Evolutionary conservation across 1,140 invertebrate species (phyloP), one percentile per base, ranked within the genome.

Genomic region (Heliconius nattereri): DNA sequence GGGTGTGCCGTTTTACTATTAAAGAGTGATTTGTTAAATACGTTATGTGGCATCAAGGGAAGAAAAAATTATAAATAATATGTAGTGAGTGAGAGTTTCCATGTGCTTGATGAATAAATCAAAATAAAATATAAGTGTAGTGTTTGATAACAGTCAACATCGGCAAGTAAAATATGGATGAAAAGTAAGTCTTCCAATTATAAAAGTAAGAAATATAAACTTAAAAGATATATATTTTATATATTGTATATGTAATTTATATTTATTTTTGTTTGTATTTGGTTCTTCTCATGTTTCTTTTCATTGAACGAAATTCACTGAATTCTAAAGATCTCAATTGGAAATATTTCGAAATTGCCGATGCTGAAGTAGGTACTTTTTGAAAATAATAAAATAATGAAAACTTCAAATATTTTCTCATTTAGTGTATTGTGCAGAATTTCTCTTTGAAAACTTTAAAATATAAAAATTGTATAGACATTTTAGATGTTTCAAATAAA

Each of bases 1-100:
- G 45, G 73, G 78, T 71, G 78, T 79, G 78, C 29, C 78, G 3
- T 23, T 73, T 79, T 52, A 40, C n/a, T 13, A 40, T 72, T 72
- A 72, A 29, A 72, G 35, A 72, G 32, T 72, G 29, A 37, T 40
- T 72, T 72, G 32, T 72, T 23, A 72, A 72, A 72, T 16, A 11
- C 13, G 26, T 16, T 66, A 11, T 66, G 23, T 29, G 60, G 26
- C 9, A 66, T 66, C 26, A 29, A 29, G 5, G 11, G 5, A 29
- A 11, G 60, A 29, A 66, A 26, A 66, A 29, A 26, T 26, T 66
- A 16, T 7, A 66, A 66, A 66, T 66, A 66, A 66, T 66, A 11
- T 66, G 60, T 23, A 26, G 32, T 35, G 23, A 29, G 60, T 66
- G n/a, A 60, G 60, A 20, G 20, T 57, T 57, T 23, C 0, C 2